Percentiles rank a stretch among this genome's conserved stretches.
Conservation (phyloP, 35 echinoderm and acorn worm genomes). For the Antedon bifida region DNA sequence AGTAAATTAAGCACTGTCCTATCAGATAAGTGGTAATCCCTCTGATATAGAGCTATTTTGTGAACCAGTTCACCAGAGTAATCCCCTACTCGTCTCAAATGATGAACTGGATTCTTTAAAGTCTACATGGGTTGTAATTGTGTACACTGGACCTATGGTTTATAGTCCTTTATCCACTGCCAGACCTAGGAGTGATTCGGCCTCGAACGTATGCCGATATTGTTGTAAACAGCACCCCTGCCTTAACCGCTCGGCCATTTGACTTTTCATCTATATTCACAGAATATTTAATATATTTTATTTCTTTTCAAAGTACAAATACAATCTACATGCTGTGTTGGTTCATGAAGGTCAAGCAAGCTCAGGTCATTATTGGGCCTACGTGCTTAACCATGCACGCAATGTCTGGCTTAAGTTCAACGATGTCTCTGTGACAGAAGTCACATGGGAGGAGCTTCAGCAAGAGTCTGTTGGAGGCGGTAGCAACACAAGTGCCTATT, state of each 20-base stretch:
- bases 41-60: too few species aligned
- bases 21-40: too few species aligned
- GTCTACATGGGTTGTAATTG: not conserved
- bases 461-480: constrained; percentile 69
- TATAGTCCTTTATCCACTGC: too few species aligned
- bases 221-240: too few species aligned
- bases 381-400: constrained; percentile 57
- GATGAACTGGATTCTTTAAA: not conserved
- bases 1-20: not conserved
- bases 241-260: too few species aligned
- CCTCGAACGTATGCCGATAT: too few species aligned
- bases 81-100: too few species aligned
- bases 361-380: constrained; percentile 93
- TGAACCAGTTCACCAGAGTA: too few species aligned
- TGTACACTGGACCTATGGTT: too few species aligned
- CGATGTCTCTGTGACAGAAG: constrained; percentile 74
- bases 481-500: constrained; percentile 85
- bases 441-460: constrained; percentile 61
- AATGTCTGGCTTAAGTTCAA: constrained; percentile 96
- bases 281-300: too few species aligned
- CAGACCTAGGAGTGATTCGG: too few species aligned
- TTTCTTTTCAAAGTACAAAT: constrained; percentile 36
- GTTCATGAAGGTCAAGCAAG: constrained; percentile 94
- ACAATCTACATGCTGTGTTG: constrained; percentile 75
- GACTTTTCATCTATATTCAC: too few species aligned